phyloP scores from a whole-genome alignment of 2,797 vertebrate genomes.

The Lepidocolaptes lacrymiger region DNA sequence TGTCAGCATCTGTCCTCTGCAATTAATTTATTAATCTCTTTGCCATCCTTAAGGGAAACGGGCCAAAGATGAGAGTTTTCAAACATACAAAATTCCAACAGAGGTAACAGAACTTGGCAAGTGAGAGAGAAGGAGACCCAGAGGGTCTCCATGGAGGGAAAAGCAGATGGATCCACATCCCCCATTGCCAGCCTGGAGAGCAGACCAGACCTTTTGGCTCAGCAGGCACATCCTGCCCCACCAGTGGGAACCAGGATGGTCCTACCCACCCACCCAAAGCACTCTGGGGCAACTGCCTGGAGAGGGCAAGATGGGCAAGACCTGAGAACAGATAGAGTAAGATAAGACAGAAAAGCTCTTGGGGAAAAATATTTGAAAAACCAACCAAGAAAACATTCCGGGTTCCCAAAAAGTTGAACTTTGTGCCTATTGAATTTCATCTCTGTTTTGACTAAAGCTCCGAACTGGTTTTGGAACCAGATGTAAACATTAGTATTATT shows the following conservation, averaged over 20 bases:
- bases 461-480: constrained; percentile 43
- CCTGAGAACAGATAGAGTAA: neutral
- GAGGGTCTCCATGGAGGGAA: neutral
- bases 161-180: neutral
- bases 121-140: neutral
- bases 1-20: neutral
- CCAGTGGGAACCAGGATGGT: neutral
- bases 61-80: neutral
- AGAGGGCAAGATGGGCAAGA: neutral
- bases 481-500: constrained; percentile 46
- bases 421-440: constrained; percentile 33
- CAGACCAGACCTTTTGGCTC: neutral
- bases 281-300: neutral
- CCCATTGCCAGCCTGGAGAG: neutral
- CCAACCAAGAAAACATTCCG: neutral
- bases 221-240: neutral
- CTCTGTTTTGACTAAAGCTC: constrained; percentile 44
- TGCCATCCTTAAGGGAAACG: neutral
- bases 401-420: neutral
- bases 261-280: neutral
- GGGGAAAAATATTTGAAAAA: neutral
- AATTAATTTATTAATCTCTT: neutral
- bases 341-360: neutral
- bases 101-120: neutral
- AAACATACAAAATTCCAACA: neutral